Evolutionary conservation across 2,113 vertebrate species (phyloP).

Genomic region (Hemicordylus capensis): DNA sequence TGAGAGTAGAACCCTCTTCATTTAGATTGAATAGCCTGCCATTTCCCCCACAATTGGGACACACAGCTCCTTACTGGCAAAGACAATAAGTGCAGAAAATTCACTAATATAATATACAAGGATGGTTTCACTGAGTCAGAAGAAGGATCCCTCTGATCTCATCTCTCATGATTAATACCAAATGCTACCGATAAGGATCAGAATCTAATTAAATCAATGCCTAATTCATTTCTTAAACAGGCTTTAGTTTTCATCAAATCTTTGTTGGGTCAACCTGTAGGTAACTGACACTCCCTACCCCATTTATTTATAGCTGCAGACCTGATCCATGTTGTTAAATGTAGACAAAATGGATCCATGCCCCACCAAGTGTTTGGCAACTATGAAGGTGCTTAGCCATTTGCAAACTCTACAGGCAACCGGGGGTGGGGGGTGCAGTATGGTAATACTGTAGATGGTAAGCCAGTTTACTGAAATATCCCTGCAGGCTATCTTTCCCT

Average conservation of each 20-base stretch:
- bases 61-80: background rate
- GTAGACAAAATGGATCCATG: background rate
- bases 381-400: background rate
- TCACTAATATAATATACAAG: no score
- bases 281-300: background rate
- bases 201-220: background rate
- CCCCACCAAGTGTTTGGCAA: background rate
- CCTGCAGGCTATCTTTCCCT: no score
- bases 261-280: background rate
- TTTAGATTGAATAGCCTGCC: no score
- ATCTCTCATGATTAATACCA: background rate
- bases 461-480: no score
- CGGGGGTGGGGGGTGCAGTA: no score
- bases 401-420: background rate
- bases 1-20: background rate
- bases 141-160: background rate
- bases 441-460: no score
- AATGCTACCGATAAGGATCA: slow-evolving; percentile 3
- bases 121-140: background rate
- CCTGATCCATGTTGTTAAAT: background rate
- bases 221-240: background rate
- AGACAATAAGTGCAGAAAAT: background rate
- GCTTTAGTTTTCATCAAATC: background rate
- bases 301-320: background rate
- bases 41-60: background rate